Evolutionary conservation across 1,140 invertebrate genomes (phyloP), one percentile per base, ranked within the genome.

Genomic region (Caenorhabditis tropicalis): DNA sequence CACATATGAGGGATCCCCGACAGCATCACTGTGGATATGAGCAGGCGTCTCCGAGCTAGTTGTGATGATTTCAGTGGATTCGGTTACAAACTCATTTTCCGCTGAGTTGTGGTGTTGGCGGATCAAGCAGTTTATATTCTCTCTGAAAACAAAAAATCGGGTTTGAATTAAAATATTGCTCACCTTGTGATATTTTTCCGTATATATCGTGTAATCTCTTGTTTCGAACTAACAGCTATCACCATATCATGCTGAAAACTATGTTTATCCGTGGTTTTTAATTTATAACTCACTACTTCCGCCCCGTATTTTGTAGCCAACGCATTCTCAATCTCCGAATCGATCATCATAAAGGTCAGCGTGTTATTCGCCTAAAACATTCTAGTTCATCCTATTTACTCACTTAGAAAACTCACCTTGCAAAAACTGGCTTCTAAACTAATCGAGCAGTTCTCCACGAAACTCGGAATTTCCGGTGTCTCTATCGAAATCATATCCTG

Each of bases 241-340:
- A 74, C 36, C 36, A 43, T 74, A 12, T 74, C 65, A 24, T 74
- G 19, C 65, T 74, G 58, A 36, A 65, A 74, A 10, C 9, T 10
- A 10, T 21, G 0, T 27, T 56, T 29, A 9, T 2, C 21, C 49
- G 19, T 19, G 21, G 21, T 0, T 27, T 24, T 29, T 2, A 5
- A 21, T 27, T 27, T 56, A 10, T 24, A 65, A 65, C 65, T 43
- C 1, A 74, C 65, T 2, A 2, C 9, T 2, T 74, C 65, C 2
- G 65, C 65, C 21, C 65, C 65, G 43, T 74, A 74, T 12, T 74
- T 74, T 24, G 36, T 36, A 43, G 65, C 65, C 9, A 74, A 15
- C 2, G 65, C 33, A n/a, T 24, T 74, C 27, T 74, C 65, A 2
- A 74, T 19, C 12, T 24, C 24, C 1, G 65, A 43, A 15, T 74